These are phyloP conservation scores for Numenius arquata DNA, from an alignment of 2,113 vertebrate species.

Conservation along the genomic window DNA sequence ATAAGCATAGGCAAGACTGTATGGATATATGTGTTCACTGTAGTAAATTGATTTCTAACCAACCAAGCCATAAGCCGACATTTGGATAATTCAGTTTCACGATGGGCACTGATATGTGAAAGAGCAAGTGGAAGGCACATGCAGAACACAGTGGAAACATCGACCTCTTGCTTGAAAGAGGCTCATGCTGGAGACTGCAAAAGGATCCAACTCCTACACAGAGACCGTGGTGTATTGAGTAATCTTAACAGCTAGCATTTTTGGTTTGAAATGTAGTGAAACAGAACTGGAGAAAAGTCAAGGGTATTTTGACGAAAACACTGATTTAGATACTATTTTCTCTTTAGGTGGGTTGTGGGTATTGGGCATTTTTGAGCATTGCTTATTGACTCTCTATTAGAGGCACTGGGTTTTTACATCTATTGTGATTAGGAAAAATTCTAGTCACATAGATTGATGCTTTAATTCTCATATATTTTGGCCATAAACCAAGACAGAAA, in stretches of 20 bases:
- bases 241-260: not conserved
- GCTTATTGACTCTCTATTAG: not conserved
- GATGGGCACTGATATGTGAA: not conserved
- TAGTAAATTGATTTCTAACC: not conserved
- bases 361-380: not conserved
- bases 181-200: not conserved
- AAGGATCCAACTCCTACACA: not conserved
- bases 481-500: not conserved
- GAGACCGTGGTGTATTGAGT: not conserved
- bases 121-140: accelerated
- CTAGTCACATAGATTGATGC: not conserved
- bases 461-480: not conserved
- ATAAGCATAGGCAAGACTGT: not conserved
- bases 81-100: not conserved
- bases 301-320: not conserved
- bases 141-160: not conserved
- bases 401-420: not conserved
- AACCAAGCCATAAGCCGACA: not conserved
- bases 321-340: not conserved
- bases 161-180: not conserved
- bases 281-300: not conserved
- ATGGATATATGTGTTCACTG: not conserved
- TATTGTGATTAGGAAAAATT: not conserved
- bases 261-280: not conserved
- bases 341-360: not conserved